Evolutionary conservation across 2,113 vertebrate species (phyloP).

Genomic region (Dipodomys spectabilis): DNA sequence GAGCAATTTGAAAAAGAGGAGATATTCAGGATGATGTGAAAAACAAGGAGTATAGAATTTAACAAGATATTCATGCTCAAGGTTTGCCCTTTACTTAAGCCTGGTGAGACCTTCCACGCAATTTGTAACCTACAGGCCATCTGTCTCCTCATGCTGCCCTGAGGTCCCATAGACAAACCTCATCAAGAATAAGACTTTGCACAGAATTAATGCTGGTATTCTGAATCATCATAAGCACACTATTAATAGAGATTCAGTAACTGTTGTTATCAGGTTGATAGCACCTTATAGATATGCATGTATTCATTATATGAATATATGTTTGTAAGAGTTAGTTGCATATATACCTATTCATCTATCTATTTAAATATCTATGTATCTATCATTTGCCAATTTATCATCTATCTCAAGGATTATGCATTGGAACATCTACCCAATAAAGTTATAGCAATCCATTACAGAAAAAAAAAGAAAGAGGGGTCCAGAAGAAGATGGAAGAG

Average conservation of each 20-base stretch:
- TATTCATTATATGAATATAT: not conserved
- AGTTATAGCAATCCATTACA: not conserved
- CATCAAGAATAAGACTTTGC: not conserved
- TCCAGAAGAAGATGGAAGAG: too few relatives aligned
- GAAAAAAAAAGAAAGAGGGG: not conserved
- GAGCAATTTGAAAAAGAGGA: not conserved
- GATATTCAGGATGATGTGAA: not conserved
- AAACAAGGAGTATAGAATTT: not conserved
- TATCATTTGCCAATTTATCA: too few relatives aligned
- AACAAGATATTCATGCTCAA: not conserved
- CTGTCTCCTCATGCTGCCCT: not conserved
- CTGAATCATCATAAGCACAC: not conserved
- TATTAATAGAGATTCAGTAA: not conserved
- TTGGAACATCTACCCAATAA: not conserved
- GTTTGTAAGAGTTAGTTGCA: too few relatives aligned
- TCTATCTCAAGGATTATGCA: too few relatives aligned
- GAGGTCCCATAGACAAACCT: not conserved
- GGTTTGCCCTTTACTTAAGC: not conserved
- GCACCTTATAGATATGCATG: not conserved
- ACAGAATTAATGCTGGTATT: not conserved
- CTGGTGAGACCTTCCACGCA: not conserved
- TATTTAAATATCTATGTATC: not conserved
- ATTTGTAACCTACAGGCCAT: accelerated
- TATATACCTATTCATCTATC: not conserved
- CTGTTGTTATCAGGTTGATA: not conserved